phyloP scores from a whole-genome alignment of 2,113 vertebrate genomes.

The Hepsetus odoe region DNA sequence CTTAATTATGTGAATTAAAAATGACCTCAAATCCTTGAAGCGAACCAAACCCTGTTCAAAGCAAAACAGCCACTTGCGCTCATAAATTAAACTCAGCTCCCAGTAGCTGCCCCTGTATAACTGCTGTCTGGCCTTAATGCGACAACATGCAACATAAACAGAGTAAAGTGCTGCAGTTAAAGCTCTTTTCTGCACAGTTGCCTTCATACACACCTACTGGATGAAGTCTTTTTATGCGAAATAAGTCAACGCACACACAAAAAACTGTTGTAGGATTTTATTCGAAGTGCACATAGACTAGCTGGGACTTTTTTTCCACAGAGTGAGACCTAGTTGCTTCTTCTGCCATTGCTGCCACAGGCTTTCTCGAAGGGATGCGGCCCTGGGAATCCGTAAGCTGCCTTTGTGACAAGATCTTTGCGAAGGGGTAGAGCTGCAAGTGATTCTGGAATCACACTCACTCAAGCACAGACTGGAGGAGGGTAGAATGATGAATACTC shows the following conservation, averaged over 20 bases:
- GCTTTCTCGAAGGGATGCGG: slow-evolving; percentile 51
- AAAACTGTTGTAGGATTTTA: not conserved
- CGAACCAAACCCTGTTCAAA: slow-evolving; percentile 19
- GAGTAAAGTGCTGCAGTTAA: not conserved
- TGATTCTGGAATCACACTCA: slow-evolving; percentile 2
- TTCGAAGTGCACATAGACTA: not conserved
- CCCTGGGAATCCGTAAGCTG: slow-evolving; percentile 52
- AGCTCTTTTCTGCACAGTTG: not conserved
- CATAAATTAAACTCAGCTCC: slow-evolving; percentile 23
- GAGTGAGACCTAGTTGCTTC: slow-evolving; percentile 40
- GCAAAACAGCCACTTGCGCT: slow-evolving; percentile 20
- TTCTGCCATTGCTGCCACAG: slow-evolving; percentile 48
- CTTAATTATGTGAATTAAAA: slow-evolving; percentile 47
- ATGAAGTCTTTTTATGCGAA: not conserved
- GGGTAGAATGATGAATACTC: slow-evolving; percentile 18
- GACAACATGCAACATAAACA: not conserved
- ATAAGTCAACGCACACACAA: not conserved
- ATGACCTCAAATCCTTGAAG: slow-evolving; percentile 36
- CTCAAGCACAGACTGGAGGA: slow-evolving; percentile 13
- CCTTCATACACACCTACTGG: not conserved
- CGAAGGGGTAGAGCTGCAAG: slow-evolving; percentile 29
- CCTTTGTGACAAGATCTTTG: slow-evolving; percentile 49
- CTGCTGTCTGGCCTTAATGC: not conserved
- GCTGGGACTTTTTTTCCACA: slow-evolving; percentile 10
- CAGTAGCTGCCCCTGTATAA: not conserved